Evolutionary conservation across 1,140 invertebrate species (phyloP).

Genomic region (Forficula auricularia): DNA sequence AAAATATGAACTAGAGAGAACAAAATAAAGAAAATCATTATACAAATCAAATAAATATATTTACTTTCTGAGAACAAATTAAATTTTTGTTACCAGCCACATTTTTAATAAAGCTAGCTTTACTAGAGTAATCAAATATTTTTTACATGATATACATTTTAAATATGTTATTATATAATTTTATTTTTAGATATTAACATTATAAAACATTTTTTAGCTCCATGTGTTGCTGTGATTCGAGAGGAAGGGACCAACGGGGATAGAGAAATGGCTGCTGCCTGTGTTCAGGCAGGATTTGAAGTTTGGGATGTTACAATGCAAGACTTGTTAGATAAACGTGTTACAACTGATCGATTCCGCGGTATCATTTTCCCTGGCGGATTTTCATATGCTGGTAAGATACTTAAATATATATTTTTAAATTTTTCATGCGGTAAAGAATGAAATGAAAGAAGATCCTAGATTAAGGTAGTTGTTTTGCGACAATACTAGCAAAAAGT

Average conservation of each 20-base stretch:
- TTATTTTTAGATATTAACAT: too few species aligned
- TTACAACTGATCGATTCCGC: conserved; percentile 60
- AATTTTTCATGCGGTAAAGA: too few species aligned
- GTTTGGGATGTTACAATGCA: conserved; percentile 85
- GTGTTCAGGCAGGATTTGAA: conserved; percentile 81
- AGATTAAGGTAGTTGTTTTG: too few species aligned
- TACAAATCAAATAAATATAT: too few species aligned
- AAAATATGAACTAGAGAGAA: too few species aligned
- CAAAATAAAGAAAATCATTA: too few species aligned
- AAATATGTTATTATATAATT: background rate
- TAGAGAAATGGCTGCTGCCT: conserved; percentile 88
- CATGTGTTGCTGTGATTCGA: conserved; percentile 73
- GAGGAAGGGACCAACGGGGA: conserved; percentile 97
- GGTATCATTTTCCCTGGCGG: conserved; percentile 91
- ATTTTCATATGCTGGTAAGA: conserved; percentile 82
- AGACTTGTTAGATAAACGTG: conserved; percentile 51
- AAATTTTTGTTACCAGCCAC: too few species aligned
- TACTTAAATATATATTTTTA: conserved; percentile 5
- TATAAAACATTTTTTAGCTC: conserved; percentile 23
- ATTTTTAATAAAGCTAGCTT: too few species aligned
- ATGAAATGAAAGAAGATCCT: too few species aligned
- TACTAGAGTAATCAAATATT: too few species aligned
- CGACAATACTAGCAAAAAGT: too few species aligned
- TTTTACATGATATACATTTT: background rate
- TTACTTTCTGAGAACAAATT: too few species aligned